Conservation (phyloP, 2,888 invertebrate species). For the Buathra laborator region DNA sequence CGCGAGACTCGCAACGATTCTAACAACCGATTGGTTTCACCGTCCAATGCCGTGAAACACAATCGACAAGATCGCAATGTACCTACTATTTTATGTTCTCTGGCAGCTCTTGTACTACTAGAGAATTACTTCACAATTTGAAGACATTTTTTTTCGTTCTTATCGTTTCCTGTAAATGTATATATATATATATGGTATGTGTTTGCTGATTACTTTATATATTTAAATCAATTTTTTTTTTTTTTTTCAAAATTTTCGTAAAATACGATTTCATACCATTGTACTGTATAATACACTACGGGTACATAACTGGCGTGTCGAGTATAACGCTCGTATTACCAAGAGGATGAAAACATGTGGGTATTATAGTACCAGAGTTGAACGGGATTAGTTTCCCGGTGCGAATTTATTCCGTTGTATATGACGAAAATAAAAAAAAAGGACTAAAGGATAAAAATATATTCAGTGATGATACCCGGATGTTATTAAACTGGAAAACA, state of each 20-base stretch:
- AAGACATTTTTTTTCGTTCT: background rate
- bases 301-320: background rate
- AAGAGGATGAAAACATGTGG: constrained; percentile 32
- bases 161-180: too few species aligned
- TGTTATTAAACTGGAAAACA: constrained; percentile 39
- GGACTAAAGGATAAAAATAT: constrained; percentile 16
- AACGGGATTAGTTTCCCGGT: constrained; percentile 52
- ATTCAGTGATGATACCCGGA: constrained; percentile 50
- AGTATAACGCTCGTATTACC: background rate
- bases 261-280: background rate
- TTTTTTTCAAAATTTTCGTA: background rate
- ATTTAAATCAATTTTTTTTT: background rate
- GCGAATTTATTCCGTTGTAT: constrained; percentile 41
- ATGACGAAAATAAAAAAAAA: constrained; percentile 1
- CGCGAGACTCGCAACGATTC: constrained; percentile 68
- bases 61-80: constrained; percentile 55
- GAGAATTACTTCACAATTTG: background rate
- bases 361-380: constrained; percentile 16
- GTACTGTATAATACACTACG: background rate
- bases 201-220: background rate
- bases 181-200: too few species aligned
- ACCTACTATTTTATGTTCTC: constrained; percentile 5
- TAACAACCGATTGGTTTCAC: constrained; percentile 72
- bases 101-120: constrained; percentile 12
- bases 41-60: constrained; percentile 62